Conservation (phyloP, 2,113 vertebrate genomes). For the Gopherus flavomarginatus region DNA sequence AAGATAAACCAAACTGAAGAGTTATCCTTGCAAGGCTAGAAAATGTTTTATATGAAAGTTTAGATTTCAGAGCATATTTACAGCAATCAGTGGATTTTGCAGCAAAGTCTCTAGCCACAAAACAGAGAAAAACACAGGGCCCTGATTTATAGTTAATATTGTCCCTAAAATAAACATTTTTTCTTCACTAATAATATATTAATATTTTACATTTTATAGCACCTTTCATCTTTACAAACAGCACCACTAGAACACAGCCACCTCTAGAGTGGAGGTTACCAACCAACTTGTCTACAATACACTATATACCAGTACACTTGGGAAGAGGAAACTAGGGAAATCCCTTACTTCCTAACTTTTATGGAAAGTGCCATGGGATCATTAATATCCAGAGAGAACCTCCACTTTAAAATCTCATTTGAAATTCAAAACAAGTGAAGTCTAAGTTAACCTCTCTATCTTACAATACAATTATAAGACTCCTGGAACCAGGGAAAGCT, state of each 20-base stretch:
- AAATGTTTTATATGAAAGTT: neutral
- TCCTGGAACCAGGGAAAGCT: neutral
- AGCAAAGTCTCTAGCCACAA: neutral
- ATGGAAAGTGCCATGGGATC: neutral
- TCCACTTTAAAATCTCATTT: neutral
- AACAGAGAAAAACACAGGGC: neutral
- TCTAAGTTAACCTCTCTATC: neutral
- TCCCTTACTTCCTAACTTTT: neutral
- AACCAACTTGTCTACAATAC: neutral
- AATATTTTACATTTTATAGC: neutral
- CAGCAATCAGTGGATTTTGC: neutral
- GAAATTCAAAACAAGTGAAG: neutral
- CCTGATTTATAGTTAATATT: neutral
- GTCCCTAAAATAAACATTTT: neutral
- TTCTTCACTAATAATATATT: neutral
- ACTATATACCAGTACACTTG: neutral
- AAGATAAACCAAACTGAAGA: accelerated
- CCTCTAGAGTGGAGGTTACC: neutral
- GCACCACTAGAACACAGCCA: accelerated
- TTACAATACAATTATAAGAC: neutral
- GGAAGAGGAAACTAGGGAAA: neutral
- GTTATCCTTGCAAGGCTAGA: neutral
- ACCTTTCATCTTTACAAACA: neutral
- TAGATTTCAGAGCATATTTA: neutral
- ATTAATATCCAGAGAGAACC: neutral